phyloP scores from a whole-genome alignment of 2,888 invertebrate species.

The Philopedon plagiatum region DNA sequence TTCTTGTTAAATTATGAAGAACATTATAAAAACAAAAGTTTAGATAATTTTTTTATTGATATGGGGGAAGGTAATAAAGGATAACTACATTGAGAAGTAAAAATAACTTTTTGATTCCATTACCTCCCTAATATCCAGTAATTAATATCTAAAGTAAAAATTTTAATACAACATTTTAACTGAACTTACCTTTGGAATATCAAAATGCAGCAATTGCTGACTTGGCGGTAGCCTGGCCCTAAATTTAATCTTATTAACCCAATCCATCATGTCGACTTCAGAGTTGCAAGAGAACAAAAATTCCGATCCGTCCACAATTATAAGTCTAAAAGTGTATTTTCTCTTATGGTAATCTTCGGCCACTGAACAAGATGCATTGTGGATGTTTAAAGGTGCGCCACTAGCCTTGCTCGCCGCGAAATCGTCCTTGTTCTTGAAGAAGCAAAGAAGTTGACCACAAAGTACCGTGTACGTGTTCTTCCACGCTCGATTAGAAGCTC shows the following conservation, averaged over 20 bases:
- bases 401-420: constrained; percentile 91
- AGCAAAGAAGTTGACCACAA: constrained; percentile 96
- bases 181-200: constrained; percentile 68
- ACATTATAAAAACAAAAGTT: too few species aligned
- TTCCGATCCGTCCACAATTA: constrained; percentile 92
- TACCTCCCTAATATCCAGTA: too few species aligned
- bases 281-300: constrained; percentile 88
- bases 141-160: too few species aligned
- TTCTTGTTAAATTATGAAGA: too few species aligned
- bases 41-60: too few species aligned
- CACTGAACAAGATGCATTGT: constrained; percentile 85
- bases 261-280: constrained; percentile 85
- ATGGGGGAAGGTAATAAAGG: too few species aligned
- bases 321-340: constrained; percentile 92
- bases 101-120: too few species aligned
- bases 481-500: constrained; percentile 96
- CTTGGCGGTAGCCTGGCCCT: constrained; percentile 93
- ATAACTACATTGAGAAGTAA: too few species aligned
- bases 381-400: constrained; percentile 86
- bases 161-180: not conserved
- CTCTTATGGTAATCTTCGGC: constrained; percentile 97
- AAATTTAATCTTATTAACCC: constrained; percentile 94
- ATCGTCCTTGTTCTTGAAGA: constrained; percentile 96
- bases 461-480: constrained; percentile 94
- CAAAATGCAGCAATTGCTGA: constrained; percentile 88